phyloP scores from a whole-genome alignment of 2,888 invertebrate species.

The Eristalinus sepulchralis region DNA sequence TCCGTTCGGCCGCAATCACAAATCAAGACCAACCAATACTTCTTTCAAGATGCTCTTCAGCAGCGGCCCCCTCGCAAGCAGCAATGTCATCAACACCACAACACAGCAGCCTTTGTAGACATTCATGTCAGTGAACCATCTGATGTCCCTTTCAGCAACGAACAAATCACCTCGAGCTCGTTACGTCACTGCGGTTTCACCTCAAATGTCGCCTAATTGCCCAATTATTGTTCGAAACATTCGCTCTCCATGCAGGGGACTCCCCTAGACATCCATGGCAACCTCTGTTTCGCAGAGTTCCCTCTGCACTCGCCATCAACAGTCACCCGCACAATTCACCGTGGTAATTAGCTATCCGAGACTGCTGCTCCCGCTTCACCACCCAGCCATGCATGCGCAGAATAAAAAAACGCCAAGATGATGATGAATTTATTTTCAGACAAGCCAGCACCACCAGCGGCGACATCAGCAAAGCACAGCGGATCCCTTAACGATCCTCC shows the following conservation, averaged over 20 bases:
- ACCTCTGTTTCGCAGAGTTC: constrained; percentile 4
- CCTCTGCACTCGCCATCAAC: not conserved
- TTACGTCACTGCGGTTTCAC: constrained; percentile 59
- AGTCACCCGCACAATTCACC: constrained; percentile 62
- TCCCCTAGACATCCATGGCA: not conserved
- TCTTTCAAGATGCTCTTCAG: not conserved
- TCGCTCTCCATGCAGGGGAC: constrained; percentile 24
- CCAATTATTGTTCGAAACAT: constrained; percentile 65
- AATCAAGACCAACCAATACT: not conserved
- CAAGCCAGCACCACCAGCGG: not conserved
- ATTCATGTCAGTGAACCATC: not conserved
- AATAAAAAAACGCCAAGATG: constrained; percentile 41
- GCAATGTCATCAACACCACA: not conserved
- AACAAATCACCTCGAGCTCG: constrained; percentile 67
- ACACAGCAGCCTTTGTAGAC: not conserved
- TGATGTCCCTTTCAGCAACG: constrained; percentile 9
- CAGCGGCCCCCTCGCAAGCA: not conserved
- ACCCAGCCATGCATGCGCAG: constrained; percentile 20
- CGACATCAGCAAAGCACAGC: constrained; percentile 32
- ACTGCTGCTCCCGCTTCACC: not conserved
- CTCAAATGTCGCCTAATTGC: constrained; percentile 68
- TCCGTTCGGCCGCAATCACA: not conserved
- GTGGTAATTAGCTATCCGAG: constrained; percentile 59
- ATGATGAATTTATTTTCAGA: constrained; percentile 66
- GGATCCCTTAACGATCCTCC: constrained; percentile 26